Conservation (phyloP, 1,140 invertebrate genomes). For the Leptinotarsa defecta region DNA sequence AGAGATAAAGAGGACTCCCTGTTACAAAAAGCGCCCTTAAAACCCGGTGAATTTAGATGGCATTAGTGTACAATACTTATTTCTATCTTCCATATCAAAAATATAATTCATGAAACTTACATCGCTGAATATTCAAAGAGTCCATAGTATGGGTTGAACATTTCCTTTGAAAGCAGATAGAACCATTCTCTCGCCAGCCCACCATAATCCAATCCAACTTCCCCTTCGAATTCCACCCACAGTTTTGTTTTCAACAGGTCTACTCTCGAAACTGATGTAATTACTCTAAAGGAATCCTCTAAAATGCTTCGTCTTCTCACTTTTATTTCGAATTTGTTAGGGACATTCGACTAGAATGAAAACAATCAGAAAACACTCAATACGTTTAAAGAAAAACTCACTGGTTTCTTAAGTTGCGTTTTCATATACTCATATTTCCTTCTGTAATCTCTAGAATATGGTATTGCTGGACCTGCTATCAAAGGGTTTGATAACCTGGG, state of each 20-base stretch:
- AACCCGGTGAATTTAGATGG: no score
- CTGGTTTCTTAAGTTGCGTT: conserved; percentile 91
- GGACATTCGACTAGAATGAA: conserved; percentile 80
- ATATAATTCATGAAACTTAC: conserved; percentile 61
- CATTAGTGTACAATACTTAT: no score
- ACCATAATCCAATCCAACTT: conserved; percentile 96
- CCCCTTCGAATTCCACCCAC: conserved; percentile 98
- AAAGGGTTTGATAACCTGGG: conserved; percentile 93
- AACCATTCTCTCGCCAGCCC: conserved; percentile 98
- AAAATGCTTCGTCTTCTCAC: conserved; percentile 86
- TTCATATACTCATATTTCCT: conserved; percentile 98
- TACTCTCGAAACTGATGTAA: conserved; percentile 77
- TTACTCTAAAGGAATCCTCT: conserved; percentile 93
- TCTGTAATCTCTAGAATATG: conserved; percentile 98
- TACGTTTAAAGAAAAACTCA: conserved; percentile 61
- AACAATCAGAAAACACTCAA: conserved; percentile 2
- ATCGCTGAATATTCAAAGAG: conserved; percentile 99
- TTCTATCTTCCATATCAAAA: not conserved
- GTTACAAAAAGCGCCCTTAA: no score
- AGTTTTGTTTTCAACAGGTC: conserved; percentile 95
- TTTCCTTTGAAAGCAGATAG: conserved; percentile 97
- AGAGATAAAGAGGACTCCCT: no score
- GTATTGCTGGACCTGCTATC: conserved; percentile 95
- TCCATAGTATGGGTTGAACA: conserved; percentile 99
- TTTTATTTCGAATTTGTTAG: conserved; percentile 98